Percentiles rank a stretch among this genome's conserved stretches.
Conservation (phyloP, 2,113 vertebrate species). For the Poeciliopsis occidentalis region DNA sequence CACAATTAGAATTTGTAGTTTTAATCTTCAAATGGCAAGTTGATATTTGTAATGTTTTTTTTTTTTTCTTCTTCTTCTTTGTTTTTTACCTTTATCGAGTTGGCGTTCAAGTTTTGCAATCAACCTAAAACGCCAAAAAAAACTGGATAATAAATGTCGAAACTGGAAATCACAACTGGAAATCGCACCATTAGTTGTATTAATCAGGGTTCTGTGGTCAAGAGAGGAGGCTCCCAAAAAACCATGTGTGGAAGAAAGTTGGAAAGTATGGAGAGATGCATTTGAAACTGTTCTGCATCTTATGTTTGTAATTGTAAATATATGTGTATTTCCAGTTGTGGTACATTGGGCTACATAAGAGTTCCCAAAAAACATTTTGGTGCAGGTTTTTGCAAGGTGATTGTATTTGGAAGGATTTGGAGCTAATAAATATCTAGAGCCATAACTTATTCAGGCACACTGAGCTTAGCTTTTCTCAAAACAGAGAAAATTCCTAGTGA, state of each 20-base stretch:
- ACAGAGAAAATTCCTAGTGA: background rate
- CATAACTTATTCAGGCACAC: background rate
- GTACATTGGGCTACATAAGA: no score
- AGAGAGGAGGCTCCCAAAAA: no score
- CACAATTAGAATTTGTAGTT: background rate
- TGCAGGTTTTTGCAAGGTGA: no score
- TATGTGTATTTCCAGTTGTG: no score
- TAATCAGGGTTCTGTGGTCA: no score
- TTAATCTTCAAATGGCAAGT: background rate
- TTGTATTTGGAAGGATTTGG: no score
- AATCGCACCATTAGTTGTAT: background rate
- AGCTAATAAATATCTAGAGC: background rate
- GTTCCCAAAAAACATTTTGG: no score
- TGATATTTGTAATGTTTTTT: background rate
- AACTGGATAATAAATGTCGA: background rate
- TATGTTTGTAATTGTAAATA: no score
- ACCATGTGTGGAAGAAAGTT: no score
- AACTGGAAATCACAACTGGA: no score
- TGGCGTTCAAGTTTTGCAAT: background rate
- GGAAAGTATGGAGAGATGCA: no score
- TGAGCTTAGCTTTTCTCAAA: background rate
- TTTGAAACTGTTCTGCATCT: no score
- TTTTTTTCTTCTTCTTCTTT: background rate
- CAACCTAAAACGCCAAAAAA: background rate
- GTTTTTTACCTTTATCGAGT: background rate